Evolutionary conservation across 1,140 invertebrate species (phyloP).

Genomic region (Drepana arcuata): DNA sequence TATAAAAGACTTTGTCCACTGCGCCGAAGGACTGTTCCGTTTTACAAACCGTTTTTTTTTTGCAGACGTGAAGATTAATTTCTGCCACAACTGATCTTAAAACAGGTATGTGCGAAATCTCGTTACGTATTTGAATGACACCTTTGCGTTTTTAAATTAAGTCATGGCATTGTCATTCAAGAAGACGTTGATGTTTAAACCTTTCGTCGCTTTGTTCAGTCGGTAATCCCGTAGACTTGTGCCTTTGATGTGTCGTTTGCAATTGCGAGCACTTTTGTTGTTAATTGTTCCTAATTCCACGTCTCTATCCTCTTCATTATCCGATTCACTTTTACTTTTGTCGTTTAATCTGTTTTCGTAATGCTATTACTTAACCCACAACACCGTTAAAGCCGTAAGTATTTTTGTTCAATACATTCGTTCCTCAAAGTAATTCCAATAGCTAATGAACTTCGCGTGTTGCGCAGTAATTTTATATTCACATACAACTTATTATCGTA

Average conservation of each 20-base stretch:
- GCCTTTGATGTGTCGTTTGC: conserved; percentile 15
- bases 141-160: conserved; percentile 29
- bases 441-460: too few relatives aligned
- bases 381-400: too few relatives aligned
- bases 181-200: conserved; percentile 27
- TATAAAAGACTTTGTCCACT: conserved; percentile 61
- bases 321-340: conserved; percentile 11
- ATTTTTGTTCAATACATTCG: too few relatives aligned
- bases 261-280: conserved; percentile 10
- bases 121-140: conserved; percentile 48
- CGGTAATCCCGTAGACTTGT: conserved; percentile 21
- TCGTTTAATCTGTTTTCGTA: conserved; percentile 11
- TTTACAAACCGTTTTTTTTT: conserved; percentile 34
- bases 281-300: conserved; percentile 21
- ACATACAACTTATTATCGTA: too few relatives aligned
- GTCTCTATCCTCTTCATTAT: conserved; percentile 11
- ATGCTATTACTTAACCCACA: conserved; percentile 1
- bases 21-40: conserved; percentile 30
- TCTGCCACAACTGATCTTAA: conserved; percentile 19
- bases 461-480: too few relatives aligned
- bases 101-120: conserved; percentile 40
- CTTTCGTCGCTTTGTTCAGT: conserved; percentile 37
- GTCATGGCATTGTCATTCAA: conserved; percentile 21
- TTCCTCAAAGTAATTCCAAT: too few relatives aligned
- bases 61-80: conserved; percentile 32